Conservation (phyloP, 2,797 vertebrate species). For the Sciurus vulgaris region DNA sequence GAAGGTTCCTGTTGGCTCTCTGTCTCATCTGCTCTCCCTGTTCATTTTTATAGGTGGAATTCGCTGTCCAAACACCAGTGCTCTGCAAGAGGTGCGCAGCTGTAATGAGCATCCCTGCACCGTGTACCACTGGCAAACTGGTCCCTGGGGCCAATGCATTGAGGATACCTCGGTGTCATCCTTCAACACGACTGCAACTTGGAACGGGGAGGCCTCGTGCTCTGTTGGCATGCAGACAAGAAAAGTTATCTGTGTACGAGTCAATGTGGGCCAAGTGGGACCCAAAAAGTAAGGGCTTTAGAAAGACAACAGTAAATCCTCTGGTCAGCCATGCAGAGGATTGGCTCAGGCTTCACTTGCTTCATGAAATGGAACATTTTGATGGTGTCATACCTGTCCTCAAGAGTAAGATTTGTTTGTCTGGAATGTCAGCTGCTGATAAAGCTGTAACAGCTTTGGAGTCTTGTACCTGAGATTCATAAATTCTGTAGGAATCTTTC, state of each 20-base stretch:
- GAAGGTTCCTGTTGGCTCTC: neutral
- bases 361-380: neutral
- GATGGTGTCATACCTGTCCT: constrained; percentile 44
- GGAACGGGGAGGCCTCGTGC: constrained; percentile 90
- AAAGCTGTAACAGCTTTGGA: constrained; percentile 6
- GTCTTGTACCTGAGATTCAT: constrained; percentile 32
- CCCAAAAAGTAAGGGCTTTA: constrained; percentile 95
- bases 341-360: neutral
- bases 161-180: constrained; percentile 93
- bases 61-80: constrained; percentile 94
- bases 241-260: constrained; percentile 98
- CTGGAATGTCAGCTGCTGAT: constrained; percentile 37
- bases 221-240: constrained; percentile 96
- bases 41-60: constrained; percentile 90
- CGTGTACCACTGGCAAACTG: constrained; percentile 98
- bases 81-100: constrained; percentile 94
- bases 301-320: neutral
- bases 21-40: constrained; percentile 41
- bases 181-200: constrained; percentile 91
- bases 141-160: constrained; percentile 95
- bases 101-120: constrained; percentile 98
- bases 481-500: constrained; percentile 67
- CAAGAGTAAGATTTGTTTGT: constrained; percentile 56
- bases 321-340: neutral
- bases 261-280: constrained; percentile 98